These are phyloP conservation scores for Barypeithes pellucidus DNA, from an alignment of 2,888 invertebrate genomes.

Conservation along the genomic window DNA sequence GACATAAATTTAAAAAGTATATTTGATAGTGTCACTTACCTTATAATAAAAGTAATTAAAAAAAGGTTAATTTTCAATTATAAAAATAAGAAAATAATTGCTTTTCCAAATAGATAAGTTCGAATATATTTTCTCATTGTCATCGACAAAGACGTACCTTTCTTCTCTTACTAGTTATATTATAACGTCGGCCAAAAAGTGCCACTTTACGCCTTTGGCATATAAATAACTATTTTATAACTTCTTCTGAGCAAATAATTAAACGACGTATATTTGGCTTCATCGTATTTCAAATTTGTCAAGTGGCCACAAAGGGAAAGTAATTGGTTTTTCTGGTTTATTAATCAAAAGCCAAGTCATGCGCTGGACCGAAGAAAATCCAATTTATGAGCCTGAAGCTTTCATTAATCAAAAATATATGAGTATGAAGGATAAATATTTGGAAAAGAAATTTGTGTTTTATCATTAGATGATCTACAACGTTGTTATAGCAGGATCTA, in stretches of 20 bases:
- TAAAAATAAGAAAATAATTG: no score
- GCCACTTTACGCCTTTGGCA: no score
- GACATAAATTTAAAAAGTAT: no score
- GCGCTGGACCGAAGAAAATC: slow-evolving; percentile 13
- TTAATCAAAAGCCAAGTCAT: slow-evolving; percentile 5
- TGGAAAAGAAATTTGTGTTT: background rate
- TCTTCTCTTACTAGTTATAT: no score
- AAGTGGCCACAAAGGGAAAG: slow-evolving; percentile 9
- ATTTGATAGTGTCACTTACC: no score
- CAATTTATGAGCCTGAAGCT: slow-evolving; percentile 8
- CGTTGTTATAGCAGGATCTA: background rate
- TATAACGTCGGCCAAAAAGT: no score
- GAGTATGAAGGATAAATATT: background rate
- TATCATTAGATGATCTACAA: background rate
- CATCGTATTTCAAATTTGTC: slow-evolving; percentile 12
- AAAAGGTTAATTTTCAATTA: no score
- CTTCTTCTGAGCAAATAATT: slow-evolving; percentile 1
- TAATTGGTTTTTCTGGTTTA: slow-evolving; percentile 10
- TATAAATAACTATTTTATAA: no score
- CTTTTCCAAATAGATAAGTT: no score
- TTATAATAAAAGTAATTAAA: no score
- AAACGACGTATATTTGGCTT: background rate
- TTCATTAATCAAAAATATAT: slow-evolving; percentile 3
- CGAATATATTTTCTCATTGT: no score
- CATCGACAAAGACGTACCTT: no score